Evolutionary conservation across 2,797 vertebrate genomes (phyloP), one percentile per base, ranked within the genome.

Genomic region (Crenichthys baileyi): DNA sequence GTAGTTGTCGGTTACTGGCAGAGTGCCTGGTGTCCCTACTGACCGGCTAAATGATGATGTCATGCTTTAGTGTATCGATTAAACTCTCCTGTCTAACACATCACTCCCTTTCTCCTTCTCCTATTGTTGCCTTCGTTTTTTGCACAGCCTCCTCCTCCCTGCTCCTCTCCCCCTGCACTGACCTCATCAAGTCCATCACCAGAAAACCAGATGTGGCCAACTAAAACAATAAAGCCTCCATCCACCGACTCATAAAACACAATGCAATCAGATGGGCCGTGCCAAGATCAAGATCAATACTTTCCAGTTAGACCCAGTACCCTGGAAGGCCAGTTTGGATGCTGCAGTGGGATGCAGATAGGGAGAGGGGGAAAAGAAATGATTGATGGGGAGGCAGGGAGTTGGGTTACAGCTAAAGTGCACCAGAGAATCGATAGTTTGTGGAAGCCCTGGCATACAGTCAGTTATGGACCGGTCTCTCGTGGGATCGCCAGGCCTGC

Each of bases 341-440:
- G 88, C 82, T 85, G 84, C 78, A 86, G 85, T 11, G 24, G 79
- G 91, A 87, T 86, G 79, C 78, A 80, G 79, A 81, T 74, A 85
- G 73, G 83, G 82, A 20, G 75, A 11, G 79, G 44, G 48, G 70
- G 80, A 50, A 15, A 15, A 80, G 80, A 83, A 83, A 73, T 91
- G 84, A 87, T 77, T 82, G 84, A 89, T 88, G 90, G 87, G 68
- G n/a, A 70, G 83, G 83, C 75, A 1, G 73, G 77, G 92, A 89
- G 92, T 93, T 84, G 87, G 91, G 92, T 94, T 94, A 90, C 94
- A 92, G 87, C 90, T 93, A 93, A 93, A 94, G 93, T 94, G 93
- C 94, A 90, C 81, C 73, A 48, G 81, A 78, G 89, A 79, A 94
- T 95, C 93, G 51, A 94, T 94, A 84, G 87, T 87, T 91, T 88